A percentile compares a stretch with the other conserved stretches of the same genome.
phyloP scores from a whole-genome alignment of 2,113 vertebrate genomes.

The Ondatra zibethicus region DNA sequence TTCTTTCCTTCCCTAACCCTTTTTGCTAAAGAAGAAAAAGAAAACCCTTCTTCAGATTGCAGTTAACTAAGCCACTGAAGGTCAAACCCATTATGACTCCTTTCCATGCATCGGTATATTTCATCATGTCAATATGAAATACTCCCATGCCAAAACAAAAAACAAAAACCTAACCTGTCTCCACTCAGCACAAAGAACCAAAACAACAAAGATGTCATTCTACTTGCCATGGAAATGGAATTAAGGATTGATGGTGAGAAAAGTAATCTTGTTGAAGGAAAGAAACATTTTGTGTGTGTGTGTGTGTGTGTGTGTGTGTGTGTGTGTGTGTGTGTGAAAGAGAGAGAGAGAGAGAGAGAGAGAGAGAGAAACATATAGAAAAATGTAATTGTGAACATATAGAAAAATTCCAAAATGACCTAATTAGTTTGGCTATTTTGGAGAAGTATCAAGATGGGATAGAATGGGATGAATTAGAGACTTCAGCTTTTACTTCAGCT shows the following conservation, averaged over 20 bases:
- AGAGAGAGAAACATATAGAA: neutral
- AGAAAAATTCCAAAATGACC: neutral
- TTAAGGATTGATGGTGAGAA: neutral
- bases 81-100: neutral
- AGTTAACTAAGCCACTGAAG: neutral
- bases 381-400: neutral
- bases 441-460: neutral
- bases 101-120: neutral
- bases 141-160: neutral
- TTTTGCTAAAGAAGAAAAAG: neutral
- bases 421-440: neutral
- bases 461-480: neutral
- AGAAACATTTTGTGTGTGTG: neutral
- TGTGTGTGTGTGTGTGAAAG: neutral
- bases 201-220: neutral
- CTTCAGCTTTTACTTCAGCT: neutral
- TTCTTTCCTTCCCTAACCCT: neutral
- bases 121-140: neutral
- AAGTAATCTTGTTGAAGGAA: neutral
- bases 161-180: neutral
- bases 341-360: too few relatives aligned
- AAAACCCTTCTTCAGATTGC: neutral
- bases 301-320: neutral
- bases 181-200: neutral
- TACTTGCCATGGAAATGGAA: neutral